Evolutionary conservation across 2,797 vertebrate species (phyloP).

Genomic region (Phylloscopus collybita): DNA sequence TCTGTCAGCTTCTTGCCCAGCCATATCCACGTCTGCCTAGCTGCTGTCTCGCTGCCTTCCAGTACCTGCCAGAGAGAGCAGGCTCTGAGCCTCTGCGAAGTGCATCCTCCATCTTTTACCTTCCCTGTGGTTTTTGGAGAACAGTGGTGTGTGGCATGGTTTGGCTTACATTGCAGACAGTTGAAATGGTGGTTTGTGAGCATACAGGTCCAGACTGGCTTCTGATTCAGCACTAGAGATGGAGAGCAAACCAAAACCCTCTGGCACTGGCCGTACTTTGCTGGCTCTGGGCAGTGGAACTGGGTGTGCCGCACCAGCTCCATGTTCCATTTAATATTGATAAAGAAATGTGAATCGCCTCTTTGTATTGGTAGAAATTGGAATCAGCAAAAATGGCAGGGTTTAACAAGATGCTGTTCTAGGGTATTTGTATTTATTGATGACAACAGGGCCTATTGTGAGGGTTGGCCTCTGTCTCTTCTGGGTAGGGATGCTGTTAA

Average conservation of each 20-base stretch:
- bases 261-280: background rate
- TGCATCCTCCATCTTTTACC: background rate
- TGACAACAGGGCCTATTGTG: accelerated
- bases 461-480: background rate
- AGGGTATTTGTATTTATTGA: background rate
- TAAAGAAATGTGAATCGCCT: background rate
- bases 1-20: accelerated
- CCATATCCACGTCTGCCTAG: accelerated
- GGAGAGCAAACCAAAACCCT: background rate
- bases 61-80: background rate
- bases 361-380: background rate
- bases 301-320: background rate
- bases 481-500: accelerated
- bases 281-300: background rate
- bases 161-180: background rate
- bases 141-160: accelerated
- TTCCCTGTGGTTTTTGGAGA: background rate
- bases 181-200: background rate
- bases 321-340: accelerated
- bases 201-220: accelerated
- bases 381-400: background rate
- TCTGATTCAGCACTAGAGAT: accelerated
- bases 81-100: background rate
- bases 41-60: accelerated
- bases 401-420: background rate